Evolutionary conservation across 2,113 vertebrate species (phyloP), one percentile per base, ranked within the genome.

Genomic region (Pavo muticus): DNA sequence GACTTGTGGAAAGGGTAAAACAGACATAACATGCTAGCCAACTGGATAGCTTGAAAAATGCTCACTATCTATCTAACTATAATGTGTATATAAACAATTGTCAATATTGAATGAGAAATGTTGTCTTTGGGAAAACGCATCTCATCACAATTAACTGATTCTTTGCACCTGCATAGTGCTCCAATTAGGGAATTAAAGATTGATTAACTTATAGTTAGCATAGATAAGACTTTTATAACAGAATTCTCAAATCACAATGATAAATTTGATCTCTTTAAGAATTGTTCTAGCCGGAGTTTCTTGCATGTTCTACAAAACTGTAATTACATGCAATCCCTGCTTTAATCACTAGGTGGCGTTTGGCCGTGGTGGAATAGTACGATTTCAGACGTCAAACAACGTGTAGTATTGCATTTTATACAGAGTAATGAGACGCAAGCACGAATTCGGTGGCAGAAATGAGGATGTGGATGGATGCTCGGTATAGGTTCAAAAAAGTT

Each of bases 311-410:
- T 3, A 20, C 3, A 5, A 20, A 9, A 71, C 19, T 57, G 21
- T 0, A 1, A 39, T 14, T 25, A 42, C 1, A 50, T 79, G 91
- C 74, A 94, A 85, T 80, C 89, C 74, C 82, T 79, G 19, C 7
- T 80, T 21, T 37, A 14, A 63, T 71, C 95, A 77, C 75, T 47
- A 70, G 95, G 90, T 93, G 96, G 95, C 93, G 84, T 52, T 73
- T 74, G 82, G 25, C 56, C 12, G 59, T 57, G 21, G 39, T 52
- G 78, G 78, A 20, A 74, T 25, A 80, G 29, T 27, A 47, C 35
- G 2, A 1, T 54, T 67, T 29, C 21, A 39, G 15, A 21, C 3
- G 3, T 7, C 6, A 39, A 44, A 63, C 18, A 3, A 44, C 74
- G 65, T 2, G 8, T 14, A 19, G n/a, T 10, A 2, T 24, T 50